Percentiles rank a stretch among this genome's conserved stretches.
Evolutionary conservation across 2,113 vertebrate genomes (phyloP).

Genomic region (Clarias batrachus): DNA sequence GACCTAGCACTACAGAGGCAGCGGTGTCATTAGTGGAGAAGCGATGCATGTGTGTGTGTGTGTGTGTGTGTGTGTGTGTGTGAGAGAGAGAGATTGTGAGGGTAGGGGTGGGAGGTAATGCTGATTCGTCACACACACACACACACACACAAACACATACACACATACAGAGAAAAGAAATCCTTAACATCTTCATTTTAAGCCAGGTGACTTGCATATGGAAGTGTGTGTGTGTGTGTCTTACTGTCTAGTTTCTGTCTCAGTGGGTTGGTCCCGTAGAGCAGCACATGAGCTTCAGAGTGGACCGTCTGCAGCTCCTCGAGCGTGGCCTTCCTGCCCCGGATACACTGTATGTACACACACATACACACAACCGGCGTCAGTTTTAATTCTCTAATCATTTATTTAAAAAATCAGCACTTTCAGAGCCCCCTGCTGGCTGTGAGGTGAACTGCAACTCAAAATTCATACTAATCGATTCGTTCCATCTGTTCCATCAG

Average conservation of each 20-base stretch:
- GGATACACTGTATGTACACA: constrained; percentile 78
- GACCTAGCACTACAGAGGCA: background rate
- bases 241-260: constrained; percentile 97
- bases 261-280: constrained; percentile 96
- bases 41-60: constrained; percentile 7
- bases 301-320: constrained; percentile 95
- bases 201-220: background rate
- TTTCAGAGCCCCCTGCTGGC: background rate
- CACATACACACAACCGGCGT: background rate
- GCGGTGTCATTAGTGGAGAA: constrained; percentile 7
- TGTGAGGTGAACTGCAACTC: background rate
- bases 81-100: background rate
- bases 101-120: background rate
- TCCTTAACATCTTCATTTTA: background rate
- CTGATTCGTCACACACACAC: background rate
- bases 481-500: no score
- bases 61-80: constrained; percentile 19
- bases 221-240: constrained; percentile 44
- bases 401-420: no score
- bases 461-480: background rate
- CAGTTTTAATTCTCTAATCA: background rate
- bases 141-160: background rate
- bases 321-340: constrained; percentile 91
- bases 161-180: background rate
- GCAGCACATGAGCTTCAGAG: constrained; percentile 87